A percentile compares a stretch with the other conserved stretches of the same genome.
phyloP scores from a whole-genome alignment of 2,888 invertebrate genomes.

The Leptinotarsa tumamoca region DNA sequence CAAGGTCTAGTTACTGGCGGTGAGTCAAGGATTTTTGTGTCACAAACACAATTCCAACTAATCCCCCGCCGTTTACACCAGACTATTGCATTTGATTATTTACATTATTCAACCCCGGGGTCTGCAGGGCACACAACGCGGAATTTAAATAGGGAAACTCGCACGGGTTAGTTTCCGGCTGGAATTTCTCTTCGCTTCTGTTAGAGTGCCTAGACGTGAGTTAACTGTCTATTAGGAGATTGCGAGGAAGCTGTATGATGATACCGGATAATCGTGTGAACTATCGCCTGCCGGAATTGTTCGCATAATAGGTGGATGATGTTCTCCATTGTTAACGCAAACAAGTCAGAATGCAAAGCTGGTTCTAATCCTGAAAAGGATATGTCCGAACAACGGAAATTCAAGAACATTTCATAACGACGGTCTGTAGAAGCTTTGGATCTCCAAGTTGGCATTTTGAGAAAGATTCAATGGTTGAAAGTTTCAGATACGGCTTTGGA shows the following conservation, averaged over 20 bases:
- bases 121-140: not conserved
- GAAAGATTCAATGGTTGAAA: too few species aligned
- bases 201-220: not conserved
- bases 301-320: not conserved
- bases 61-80: not conserved
- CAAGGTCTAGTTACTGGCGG: not conserved
- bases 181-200: not conserved
- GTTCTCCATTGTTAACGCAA: not conserved
- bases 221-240: not conserved
- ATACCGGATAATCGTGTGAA: constrained; percentile 7
- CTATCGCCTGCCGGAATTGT: not conserved
- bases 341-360: not conserved
- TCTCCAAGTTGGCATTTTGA: not conserved
- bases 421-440: not conserved
- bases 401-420: not conserved
- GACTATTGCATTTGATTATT: constrained; percentile 7
- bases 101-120: not conserved
- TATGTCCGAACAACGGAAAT: not conserved
- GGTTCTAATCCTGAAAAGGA: not conserved
- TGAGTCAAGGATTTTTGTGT: constrained; percentile 10
- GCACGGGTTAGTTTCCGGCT: not conserved
- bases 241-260: not conserved
- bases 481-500: too few species aligned
- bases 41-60: constrained; percentile 7
- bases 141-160: not conserved